phyloP scores from a whole-genome alignment of 2,797 vertebrate genomes.

The Rhyacichthys aspro region DNA sequence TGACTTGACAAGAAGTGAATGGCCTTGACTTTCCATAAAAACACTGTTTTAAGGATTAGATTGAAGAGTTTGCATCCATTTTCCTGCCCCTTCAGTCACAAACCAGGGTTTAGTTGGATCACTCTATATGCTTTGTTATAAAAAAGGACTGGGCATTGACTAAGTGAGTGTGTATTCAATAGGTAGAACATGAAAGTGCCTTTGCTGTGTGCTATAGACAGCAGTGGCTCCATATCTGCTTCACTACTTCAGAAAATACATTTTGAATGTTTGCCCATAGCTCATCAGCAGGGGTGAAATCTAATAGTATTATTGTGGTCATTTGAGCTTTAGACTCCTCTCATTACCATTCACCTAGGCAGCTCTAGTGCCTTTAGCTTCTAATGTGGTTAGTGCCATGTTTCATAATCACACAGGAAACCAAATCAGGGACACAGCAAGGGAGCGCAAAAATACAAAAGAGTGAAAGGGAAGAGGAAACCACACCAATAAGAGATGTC shows the following conservation, averaged over 20 bases:
- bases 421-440: neutral
- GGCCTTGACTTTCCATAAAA: conserved; percentile 42
- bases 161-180: conserved; percentile 20
- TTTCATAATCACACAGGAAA: conserved; percentile 11
- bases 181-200: conserved; percentile 15
- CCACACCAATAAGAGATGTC: neutral
- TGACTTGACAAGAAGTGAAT: conserved; percentile 51
- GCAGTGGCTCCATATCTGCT: conserved; percentile 26
- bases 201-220: conserved; percentile 13
- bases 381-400: conserved; percentile 19
- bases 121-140: conserved; percentile 31
- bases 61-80: conserved; percentile 52
- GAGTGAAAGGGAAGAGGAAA: neutral
- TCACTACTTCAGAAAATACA: neutral
- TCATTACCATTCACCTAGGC: conserved; percentile 64
- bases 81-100: conserved; percentile 47
- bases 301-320: conserved; percentile 45
- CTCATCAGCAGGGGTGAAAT: conserved; percentile 24
- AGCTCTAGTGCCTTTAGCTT: conserved; percentile 17
- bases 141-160: conserved; percentile 1
- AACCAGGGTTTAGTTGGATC: conserved; percentile 19
- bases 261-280: conserved; percentile 1
- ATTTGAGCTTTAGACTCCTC: conserved; percentile 36
- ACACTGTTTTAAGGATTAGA: conserved; percentile 44
- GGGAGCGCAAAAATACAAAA: neutral